These are phyloP conservation scores for Epinephelus moara DNA, from an alignment of 2,113 vertebrate species.

Conservation along the genomic window DNA sequence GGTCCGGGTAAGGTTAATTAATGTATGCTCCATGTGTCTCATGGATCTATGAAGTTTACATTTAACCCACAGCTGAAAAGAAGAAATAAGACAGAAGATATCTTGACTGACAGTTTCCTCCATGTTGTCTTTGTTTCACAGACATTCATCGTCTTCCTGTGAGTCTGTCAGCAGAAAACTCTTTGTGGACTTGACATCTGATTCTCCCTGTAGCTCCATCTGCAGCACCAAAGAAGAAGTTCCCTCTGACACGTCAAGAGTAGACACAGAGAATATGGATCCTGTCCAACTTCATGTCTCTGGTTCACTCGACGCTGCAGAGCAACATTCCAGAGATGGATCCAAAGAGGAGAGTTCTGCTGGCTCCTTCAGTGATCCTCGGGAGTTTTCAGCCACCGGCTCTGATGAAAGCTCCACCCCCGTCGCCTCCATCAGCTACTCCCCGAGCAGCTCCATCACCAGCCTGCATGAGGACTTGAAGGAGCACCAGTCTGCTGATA, in stretches of 20 bases:
- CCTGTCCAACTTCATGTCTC: not conserved
- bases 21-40: too few relatives aligned
- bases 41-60: too few relatives aligned
- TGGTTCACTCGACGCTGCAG: too few relatives aligned
- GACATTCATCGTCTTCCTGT: not conserved
- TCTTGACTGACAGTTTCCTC: not conserved
- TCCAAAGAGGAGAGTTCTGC: not conserved
- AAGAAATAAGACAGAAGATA: too few relatives aligned
- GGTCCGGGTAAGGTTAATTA: too few relatives aligned
- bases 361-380: not conserved
- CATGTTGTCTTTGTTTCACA: conserved; percentile 11
- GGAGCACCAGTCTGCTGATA: not conserved
- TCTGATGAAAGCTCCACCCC: conserved; percentile 21
- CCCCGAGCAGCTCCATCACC: conserved; percentile 1
- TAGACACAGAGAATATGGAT: not conserved
- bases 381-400: too few relatives aligned
- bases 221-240: conserved; percentile 1
- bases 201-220: not conserved
- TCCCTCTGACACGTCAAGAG: not conserved
- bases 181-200: not conserved
- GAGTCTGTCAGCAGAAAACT: not conserved
- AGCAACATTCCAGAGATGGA: not conserved
- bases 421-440: not conserved
- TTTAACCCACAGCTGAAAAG: too few relatives aligned
- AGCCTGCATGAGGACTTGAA: not conserved